A percentile compares a stretch with the other conserved stretches of the same genome.
These are phyloP conservation scores for Centropus unirufus DNA, from an alignment of 2,113 vertebrate genomes.

Conservation along the genomic window DNA sequence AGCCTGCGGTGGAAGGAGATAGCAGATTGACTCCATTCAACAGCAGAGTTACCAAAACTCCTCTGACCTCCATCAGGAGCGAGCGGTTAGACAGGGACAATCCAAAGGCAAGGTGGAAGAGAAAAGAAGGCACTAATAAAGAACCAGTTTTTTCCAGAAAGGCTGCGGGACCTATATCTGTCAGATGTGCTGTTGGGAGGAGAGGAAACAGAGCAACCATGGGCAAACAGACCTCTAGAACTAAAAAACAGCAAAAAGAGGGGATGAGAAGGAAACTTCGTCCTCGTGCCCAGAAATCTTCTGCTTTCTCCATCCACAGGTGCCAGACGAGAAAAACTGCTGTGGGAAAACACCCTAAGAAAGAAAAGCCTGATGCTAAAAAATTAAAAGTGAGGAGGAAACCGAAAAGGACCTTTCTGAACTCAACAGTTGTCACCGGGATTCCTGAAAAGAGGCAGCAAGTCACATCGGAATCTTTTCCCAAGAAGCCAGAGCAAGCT, in stretches of 20 bases:
- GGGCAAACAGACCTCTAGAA: slow-evolving; percentile 48
- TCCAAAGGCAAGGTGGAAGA: slow-evolving; percentile 61
- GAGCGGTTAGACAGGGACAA: slow-evolving; percentile 43
- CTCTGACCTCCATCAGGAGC: slow-evolving; percentile 13
- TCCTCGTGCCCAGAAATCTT: slow-evolving; percentile 49
- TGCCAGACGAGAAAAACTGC: slow-evolving; percentile 55
- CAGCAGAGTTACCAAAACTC: slow-evolving; percentile 4
- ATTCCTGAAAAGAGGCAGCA: slow-evolving; percentile 42
- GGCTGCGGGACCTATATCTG: slow-evolving; percentile 16
- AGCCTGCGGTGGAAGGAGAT: slow-evolving; percentile 24
- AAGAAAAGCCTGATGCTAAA: slow-evolving; percentile 51
- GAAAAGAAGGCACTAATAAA: slow-evolving; percentile 38
- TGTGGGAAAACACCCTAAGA: slow-evolving; percentile 59
- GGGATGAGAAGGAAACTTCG: slow-evolving; percentile 52
- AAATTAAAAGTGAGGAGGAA: slow-evolving; percentile 46
- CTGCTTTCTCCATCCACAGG: slow-evolving; percentile 23
- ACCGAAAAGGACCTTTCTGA: slow-evolving; percentile 30
- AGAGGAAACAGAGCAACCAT: slow-evolving; percentile 21
- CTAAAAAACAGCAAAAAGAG: slow-evolving; percentile 64
- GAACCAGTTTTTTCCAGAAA: slow-evolving; percentile 45
- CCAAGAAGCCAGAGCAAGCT: background rate
- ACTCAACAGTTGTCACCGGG: background rate
- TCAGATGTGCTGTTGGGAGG: slow-evolving; percentile 12
- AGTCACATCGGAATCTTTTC: slow-evolving; percentile 26
- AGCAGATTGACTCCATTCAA: slow-evolving; percentile 49